These are phyloP conservation scores for Pygmarrhopalites habei DNA, from an alignment of 1,140 invertebrate genomes.

Conservation along the genomic window DNA sequence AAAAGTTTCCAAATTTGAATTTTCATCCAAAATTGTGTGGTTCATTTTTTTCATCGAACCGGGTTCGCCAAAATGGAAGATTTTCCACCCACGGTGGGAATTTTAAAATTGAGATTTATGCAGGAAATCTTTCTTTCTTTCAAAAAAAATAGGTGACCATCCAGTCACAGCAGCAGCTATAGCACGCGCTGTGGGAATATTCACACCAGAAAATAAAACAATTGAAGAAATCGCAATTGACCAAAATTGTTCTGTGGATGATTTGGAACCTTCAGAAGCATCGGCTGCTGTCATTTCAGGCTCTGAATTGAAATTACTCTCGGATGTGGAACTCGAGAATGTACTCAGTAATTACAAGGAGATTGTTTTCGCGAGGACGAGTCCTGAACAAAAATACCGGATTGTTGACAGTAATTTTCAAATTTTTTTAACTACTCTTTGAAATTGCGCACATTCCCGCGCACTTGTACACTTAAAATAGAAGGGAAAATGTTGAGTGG, in stretches of 20 bases:
- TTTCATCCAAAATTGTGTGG: too few species aligned
- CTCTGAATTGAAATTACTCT: slow-evolving; percentile 59
- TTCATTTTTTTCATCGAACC: too few species aligned
- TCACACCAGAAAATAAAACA: slow-evolving; percentile 57
- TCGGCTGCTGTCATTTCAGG: slow-evolving; percentile 65
- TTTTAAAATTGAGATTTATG: too few species aligned
- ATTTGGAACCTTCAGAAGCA: slow-evolving; percentile 50
- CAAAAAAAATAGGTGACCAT: slow-evolving; percentile 67
- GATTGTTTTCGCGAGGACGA: slow-evolving; percentile 76
- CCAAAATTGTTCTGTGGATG: slow-evolving; percentile 48
- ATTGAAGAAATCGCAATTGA: slow-evolving; percentile 62
- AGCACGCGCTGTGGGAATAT: slow-evolving; percentile 62
- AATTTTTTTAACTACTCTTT: too few species aligned
- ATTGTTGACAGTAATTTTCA: too few species aligned
- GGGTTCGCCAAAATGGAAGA: too few species aligned
- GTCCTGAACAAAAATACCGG: slow-evolving; percentile 71
- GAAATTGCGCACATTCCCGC: too few species aligned
- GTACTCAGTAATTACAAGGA: slow-evolving; percentile 59
- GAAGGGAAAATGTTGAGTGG: too few species aligned
- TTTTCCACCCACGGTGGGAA: too few species aligned
- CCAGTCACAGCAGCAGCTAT: slow-evolving; percentile 72
- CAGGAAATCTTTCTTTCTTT: too few species aligned
- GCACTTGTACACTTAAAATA: too few species aligned
- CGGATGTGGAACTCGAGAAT: slow-evolving; percentile 39
- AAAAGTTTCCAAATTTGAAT: too few species aligned